Percentiles rank a stretch among this genome's conserved stretches.
These are phyloP conservation scores for Drosophila arawakana DNA, from an alignment of 1,140 invertebrate genomes.

Conservation along the genomic window DNA sequence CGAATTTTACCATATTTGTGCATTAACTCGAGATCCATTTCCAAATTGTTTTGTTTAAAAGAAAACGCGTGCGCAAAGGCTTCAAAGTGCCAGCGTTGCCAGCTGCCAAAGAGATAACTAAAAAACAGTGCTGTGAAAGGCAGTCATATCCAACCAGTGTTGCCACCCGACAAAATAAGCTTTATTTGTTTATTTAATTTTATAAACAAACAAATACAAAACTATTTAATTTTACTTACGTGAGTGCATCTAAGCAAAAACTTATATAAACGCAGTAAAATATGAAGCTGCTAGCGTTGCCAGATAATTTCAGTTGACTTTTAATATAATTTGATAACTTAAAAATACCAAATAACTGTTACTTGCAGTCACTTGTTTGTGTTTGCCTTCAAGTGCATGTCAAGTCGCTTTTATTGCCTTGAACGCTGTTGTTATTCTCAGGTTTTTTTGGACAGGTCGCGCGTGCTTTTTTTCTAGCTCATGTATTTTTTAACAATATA, in stretches of 20 bases:
- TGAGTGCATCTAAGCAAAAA: too few relatives aligned
- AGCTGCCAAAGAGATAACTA: neutral
- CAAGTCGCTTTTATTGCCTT: constrained; percentile 44
- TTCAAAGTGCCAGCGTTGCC: neutral
- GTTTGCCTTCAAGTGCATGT: constrained; percentile 44
- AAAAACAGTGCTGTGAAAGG: neutral
- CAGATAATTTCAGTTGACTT: neutral
- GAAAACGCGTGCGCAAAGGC: constrained; percentile 27
- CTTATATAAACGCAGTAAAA: too few relatives aligned
- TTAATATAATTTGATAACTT: constrained; percentile 7
- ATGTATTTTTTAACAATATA: constrained; percentile 74
- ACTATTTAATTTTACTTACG: too few relatives aligned
- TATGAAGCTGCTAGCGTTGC: too few relatives aligned
- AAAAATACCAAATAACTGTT: constrained; percentile 17
- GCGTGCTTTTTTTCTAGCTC: constrained; percentile 79
- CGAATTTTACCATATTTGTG: constrained; percentile 35
- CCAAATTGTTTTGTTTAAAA: neutral
- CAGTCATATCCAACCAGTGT: neutral
- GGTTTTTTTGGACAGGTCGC: constrained; percentile 60
- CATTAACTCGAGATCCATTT: constrained; percentile 25
- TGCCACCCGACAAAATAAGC: neutral
- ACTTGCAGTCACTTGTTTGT: constrained; percentile 21
- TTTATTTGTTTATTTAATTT: too few relatives aligned
- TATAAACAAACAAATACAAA: too few relatives aligned
- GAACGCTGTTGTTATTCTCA: constrained; percentile 24